phyloP scores from a whole-genome alignment of 2,888 invertebrate species.

The Lomographa bimaculata region DNA sequence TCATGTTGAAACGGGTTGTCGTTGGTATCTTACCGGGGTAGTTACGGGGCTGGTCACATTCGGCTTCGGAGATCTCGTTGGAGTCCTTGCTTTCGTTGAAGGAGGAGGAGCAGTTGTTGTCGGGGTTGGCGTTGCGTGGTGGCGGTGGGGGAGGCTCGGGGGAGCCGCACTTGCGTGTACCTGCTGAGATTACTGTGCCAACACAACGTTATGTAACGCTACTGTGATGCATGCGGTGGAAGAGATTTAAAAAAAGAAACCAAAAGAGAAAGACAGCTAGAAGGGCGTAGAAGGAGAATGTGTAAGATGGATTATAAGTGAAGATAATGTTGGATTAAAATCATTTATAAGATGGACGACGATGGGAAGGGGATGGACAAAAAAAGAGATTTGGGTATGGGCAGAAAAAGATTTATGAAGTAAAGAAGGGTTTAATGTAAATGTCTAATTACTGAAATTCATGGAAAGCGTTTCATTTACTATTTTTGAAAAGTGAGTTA shows the following conservation, averaged over 20 bases:
- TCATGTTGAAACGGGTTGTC: no score
- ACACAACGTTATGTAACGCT: conserved; percentile 15
- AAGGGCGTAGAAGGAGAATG: not conserved
- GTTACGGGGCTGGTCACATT: conserved; percentile 94
- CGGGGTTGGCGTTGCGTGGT: conserved; percentile 91
- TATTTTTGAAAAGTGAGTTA: no score
- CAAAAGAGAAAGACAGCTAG: not conserved
- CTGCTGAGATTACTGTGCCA: conserved; percentile 39
- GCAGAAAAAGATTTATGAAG: no score
- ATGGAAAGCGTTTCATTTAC: no score
- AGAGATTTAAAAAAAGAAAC: not conserved
- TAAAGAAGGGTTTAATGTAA: no score
- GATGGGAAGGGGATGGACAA: not conserved
- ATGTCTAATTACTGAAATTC: no score
- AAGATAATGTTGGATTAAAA: no score
- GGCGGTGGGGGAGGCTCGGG: conserved; percentile 89
- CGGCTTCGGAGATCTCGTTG: conserved; percentile 96
- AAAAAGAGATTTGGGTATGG: no score
- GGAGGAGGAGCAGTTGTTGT: conserved; percentile 90
- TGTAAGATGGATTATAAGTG: no score
- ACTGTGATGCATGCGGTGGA: conserved; percentile 11
- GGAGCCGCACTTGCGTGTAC: conserved; percentile 74
- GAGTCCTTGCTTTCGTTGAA: conserved; percentile 97
- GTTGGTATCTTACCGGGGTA: conserved; percentile 91
- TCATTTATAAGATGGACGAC: no score